A percentile compares a stretch with the other conserved stretches of the same genome.
Conservation (phyloP, 2,113 vertebrate species). For the Seriola dumerili region DNA sequence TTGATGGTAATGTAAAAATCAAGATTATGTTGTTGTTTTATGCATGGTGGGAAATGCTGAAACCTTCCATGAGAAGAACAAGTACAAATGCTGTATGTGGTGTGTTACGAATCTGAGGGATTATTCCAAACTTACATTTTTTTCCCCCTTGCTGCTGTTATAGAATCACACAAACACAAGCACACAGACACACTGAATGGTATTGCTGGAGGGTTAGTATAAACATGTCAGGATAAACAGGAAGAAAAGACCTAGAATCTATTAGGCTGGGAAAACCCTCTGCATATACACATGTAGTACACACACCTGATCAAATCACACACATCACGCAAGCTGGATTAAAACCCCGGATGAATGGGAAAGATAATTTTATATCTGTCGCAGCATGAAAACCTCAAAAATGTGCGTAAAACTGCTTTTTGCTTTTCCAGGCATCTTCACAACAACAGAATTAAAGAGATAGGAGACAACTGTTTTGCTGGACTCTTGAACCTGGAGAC, state of each 20-base stretch:
- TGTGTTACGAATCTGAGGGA: conserved; percentile 9
- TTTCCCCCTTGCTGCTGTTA: conserved; percentile 32
- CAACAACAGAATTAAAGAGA: conserved; percentile 95
- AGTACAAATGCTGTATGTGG: conserved; percentile 13
- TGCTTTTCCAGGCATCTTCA: conserved; percentile 92
- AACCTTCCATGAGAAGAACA: conserved; percentile 33
- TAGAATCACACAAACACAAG: conserved; percentile 35
- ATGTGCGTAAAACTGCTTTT: conserved; percentile 30
- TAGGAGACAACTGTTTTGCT: conserved; percentile 91
- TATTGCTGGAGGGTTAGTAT: conserved; percentile 64
- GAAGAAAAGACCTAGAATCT: conserved; percentile 68
- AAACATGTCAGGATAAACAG: conserved; percentile 77
- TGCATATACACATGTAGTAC: conserved; percentile 33
- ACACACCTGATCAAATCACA: conserved; percentile 57
- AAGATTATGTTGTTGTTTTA: conserved; percentile 36
- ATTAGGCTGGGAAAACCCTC: conserved; percentile 51
- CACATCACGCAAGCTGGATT: background rate
- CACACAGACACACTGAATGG: conserved; percentile 41
- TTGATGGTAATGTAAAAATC: conserved; percentile 27
- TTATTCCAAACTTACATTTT: conserved; percentile 30
- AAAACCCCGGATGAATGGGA: background rate
- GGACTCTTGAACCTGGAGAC: conserved; percentile 97
- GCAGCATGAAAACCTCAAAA: background rate
- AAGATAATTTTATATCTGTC: conserved; percentile 8
- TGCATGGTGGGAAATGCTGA: conserved; percentile 28